phyloP scores from a whole-genome alignment of 2,797 vertebrate genomes.

The Liparis tanakae region DNA sequence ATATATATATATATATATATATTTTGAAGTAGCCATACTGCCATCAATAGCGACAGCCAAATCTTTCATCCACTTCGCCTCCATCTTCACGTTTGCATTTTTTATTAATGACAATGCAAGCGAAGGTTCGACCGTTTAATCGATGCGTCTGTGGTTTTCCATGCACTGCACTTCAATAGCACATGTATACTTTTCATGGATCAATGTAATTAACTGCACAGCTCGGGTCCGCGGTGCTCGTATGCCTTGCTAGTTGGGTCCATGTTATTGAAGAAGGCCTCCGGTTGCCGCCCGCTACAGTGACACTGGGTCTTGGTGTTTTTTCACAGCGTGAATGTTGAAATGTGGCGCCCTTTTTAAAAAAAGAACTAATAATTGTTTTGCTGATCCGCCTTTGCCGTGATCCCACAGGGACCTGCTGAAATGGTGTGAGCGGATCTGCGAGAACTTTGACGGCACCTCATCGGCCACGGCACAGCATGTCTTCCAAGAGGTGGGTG shows the following conservation, averaged over 20 bases:
- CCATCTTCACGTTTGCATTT: not conserved
- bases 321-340: not conserved
- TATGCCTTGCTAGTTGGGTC: conserved; percentile 14
- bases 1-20: no score
- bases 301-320: not conserved
- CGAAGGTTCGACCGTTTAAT: conserved; percentile 8
- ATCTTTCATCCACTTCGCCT: not conserved
- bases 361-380: not conserved
- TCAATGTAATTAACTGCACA: conserved; percentile 45
- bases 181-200: conserved; percentile 21
- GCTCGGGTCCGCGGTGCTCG: not conserved
- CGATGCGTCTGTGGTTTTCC: conserved; percentile 23
- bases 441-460: conserved; percentile 85
- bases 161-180: conserved; percentile 30
- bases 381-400: not conserved
- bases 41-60: not conserved
- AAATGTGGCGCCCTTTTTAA: not conserved
- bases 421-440: conserved; percentile 96
- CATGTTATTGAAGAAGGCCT: not conserved
- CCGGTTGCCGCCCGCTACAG: not conserved
- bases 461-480: conserved; percentile 86
- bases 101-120: no score
- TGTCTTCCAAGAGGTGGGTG: conserved; percentile 94
- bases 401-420: conserved; percentile 87
- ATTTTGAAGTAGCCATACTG: not conserved